Conservation (phyloP, 2,888 invertebrate species). For the Coronaproctus castanopsis region DNA sequence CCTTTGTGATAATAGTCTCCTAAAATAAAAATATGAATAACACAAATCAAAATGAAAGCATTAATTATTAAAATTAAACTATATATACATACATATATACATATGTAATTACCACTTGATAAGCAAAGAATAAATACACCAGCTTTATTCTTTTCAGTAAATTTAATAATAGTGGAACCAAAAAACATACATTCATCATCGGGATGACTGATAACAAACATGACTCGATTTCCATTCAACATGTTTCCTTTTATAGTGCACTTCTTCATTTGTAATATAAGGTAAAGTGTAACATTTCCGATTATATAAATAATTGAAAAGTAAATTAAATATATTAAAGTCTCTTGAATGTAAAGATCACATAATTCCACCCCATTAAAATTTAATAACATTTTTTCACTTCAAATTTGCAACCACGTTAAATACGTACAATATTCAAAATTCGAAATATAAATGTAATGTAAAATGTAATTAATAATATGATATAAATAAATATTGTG, state of each 20-base stretch:
- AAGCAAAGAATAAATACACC: conserved; percentile 65
- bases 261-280: background rate
- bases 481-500: too few species aligned
- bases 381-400: too few species aligned
- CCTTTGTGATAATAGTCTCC: conserved; percentile 48
- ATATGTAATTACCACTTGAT: conserved; percentile 52
- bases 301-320: background rate
- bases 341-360: too few species aligned
- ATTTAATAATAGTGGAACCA: conserved; percentile 62
- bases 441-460: too few species aligned
- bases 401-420: too few species aligned
- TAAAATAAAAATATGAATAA: conserved; percentile 24
- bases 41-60: background rate
- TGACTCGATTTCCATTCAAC: conserved; percentile 29
- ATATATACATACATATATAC: too few species aligned
- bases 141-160: conserved; percentile 39
- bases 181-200: conserved; percentile 99
- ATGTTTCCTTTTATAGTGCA: background rate
- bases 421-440: too few species aligned
- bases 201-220: conserved; percentile 83
- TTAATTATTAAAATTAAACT: conserved; percentile 5
- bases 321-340: too few species aligned
- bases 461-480: too few species aligned
- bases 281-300: background rate
- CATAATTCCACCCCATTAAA: too few species aligned